These are phyloP conservation scores for Bombus difficillimus DNA, from an alignment of 1,140 invertebrate species.

Conservation along the genomic window DNA sequence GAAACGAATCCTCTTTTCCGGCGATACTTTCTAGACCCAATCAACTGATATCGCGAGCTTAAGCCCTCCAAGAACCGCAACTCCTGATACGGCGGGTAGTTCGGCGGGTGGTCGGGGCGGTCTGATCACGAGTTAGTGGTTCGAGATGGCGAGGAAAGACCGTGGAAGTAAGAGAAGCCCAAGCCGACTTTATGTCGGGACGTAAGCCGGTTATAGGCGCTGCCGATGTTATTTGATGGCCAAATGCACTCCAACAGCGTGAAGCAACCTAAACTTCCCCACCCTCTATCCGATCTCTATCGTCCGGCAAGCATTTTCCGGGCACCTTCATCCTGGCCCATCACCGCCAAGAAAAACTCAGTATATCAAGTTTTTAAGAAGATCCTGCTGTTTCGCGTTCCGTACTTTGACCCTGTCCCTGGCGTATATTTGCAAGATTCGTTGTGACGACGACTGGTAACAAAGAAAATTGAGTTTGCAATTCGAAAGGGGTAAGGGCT, in stretches of 20 bases:
- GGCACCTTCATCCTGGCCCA: constrained; percentile 45
- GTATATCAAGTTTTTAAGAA: constrained; percentile 42
- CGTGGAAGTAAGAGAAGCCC: constrained; percentile 74
- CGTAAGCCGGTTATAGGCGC: constrained; percentile 82
- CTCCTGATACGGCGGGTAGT: constrained; percentile 80
- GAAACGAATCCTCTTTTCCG: constrained; percentile 51
- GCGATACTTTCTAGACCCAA: constrained; percentile 75
- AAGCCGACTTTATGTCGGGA: constrained; percentile 81
- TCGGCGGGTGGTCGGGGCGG: constrained; percentile 74
- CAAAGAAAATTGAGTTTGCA: too few relatives aligned
- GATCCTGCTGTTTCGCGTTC: neutral
- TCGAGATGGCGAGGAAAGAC: constrained; percentile 76
- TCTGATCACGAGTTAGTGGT: constrained; percentile 83
- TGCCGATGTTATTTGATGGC: constrained; percentile 84
- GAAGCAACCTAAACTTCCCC: constrained; percentile 59
- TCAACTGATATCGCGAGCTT: constrained; percentile 82
- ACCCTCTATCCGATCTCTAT: constrained; percentile 69
- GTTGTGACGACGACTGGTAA: neutral
- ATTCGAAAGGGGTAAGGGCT: too few relatives aligned
- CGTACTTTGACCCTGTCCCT: neutral
- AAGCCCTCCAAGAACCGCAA: constrained; percentile 80
- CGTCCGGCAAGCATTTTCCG: constrained; percentile 68
- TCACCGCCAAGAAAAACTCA: constrained; percentile 47
- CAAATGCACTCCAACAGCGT: constrained; percentile 80
- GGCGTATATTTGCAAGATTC: neutral